Conservation (phyloP, 2,888 invertebrate species). For the Aethes cnicana region DNA sequence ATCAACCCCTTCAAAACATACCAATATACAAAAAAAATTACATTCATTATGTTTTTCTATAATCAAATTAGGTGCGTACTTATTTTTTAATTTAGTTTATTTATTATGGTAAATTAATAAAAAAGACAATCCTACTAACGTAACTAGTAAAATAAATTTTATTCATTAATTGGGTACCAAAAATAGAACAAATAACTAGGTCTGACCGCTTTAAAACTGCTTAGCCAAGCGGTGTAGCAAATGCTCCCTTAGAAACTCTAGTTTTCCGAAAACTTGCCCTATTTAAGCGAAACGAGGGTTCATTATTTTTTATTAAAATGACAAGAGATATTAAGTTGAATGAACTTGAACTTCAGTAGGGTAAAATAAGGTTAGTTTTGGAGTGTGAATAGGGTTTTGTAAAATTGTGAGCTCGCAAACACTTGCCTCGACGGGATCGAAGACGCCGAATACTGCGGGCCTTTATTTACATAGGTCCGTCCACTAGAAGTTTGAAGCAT, state of each 20-base stretch:
- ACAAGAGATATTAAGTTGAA: constrained; percentile 42
- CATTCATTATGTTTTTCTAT: too few species aligned
- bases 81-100: too few species aligned
- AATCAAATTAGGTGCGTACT: too few species aligned
- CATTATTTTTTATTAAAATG: constrained; percentile 56
- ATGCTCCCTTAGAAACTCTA: constrained; percentile 44
- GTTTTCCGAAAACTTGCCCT: constrained; percentile 57
- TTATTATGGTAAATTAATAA: too few species aligned
- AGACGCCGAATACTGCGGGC: constrained; percentile 73
- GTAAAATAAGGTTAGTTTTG: constrained; percentile 40
- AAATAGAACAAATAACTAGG: constrained; percentile 68
- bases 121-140: too few species aligned
- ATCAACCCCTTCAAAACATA: too few species aligned
- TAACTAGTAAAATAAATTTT: constrained; percentile 25
- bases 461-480: constrained; percentile 77
- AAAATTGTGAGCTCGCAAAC: constrained; percentile 59
- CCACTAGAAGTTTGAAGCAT: constrained; percentile 76
- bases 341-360: constrained; percentile 28
- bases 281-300: constrained; percentile 47
- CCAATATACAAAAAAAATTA: too few species aligned
- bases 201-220: constrained; percentile 63
- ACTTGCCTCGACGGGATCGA: constrained; percentile 71
- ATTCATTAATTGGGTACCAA: constrained; percentile 33
- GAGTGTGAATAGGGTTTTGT: constrained; percentile 43
- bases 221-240: constrained; percentile 64